phyloP scores from a whole-genome alignment of 1,140 invertebrate genomes.

The Macrocentrus cingulum region DNA sequence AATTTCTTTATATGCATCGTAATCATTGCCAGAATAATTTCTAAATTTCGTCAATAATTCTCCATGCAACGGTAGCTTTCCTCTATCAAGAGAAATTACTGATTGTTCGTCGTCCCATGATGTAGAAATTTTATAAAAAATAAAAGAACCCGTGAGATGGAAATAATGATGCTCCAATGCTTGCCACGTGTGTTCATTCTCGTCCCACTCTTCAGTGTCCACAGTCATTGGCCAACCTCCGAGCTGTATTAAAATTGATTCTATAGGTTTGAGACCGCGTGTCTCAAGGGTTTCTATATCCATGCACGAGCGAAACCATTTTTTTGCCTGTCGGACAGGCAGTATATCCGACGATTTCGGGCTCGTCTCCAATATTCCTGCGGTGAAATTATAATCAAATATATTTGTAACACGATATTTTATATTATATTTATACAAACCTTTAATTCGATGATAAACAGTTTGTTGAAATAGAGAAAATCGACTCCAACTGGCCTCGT shows the following conservation, averaged over 20 bases:
- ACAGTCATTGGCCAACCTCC: constrained; percentile 42
- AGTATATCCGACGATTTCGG: constrained; percentile 20
- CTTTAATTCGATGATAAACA: constrained; percentile 13
- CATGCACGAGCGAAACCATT: constrained; percentile 33
- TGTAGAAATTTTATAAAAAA: constrained; percentile 14
- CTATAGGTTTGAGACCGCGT: constrained; percentile 28
- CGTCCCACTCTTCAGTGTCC: constrained; percentile 34
- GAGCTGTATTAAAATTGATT: constrained; percentile 28
- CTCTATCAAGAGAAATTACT: background rate
- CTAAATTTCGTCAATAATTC: constrained; percentile 11
- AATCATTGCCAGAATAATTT: constrained; percentile 23
- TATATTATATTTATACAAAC: no score
- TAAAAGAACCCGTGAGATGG: constrained; percentile 26
- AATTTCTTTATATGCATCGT: background rate
- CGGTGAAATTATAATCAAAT: no score
- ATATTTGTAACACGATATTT: no score
- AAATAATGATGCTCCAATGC: constrained; percentile 35
- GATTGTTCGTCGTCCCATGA: background rate
- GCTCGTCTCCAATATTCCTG: constrained; percentile 28
- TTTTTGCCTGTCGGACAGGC: constrained; percentile 32
- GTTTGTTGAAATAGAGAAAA: constrained; percentile 1
- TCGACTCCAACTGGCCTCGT: constrained; percentile 5
- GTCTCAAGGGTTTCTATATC: constrained; percentile 28
- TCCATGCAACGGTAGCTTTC: background rate
- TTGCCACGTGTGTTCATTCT: constrained; percentile 34